These are phyloP conservation scores for Prunella himalayana DNA, from an alignment of 2,113 vertebrate species.

Conservation along the genomic window DNA sequence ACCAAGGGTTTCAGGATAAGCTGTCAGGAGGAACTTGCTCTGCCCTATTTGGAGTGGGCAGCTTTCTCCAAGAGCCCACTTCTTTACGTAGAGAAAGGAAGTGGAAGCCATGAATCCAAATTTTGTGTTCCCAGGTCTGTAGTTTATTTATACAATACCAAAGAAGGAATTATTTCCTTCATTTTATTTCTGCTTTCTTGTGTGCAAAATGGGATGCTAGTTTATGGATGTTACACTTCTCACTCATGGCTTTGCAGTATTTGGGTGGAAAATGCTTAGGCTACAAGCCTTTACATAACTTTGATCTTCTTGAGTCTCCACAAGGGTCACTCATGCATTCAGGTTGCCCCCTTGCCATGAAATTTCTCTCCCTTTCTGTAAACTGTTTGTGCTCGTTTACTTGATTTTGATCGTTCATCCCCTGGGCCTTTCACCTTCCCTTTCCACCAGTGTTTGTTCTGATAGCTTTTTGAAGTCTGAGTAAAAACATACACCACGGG, in stretches of 20 bases:
- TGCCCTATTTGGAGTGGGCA: not conserved
- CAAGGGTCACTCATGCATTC: not conserved
- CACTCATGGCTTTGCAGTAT: not conserved
- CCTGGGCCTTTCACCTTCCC: slow-evolving; percentile 46
- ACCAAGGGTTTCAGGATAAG: not conserved
- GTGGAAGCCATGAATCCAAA: not conserved
- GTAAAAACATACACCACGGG: not conserved
- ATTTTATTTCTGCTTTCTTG: not conserved
- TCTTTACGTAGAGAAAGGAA: fast-evolving
- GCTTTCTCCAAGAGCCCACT: not conserved
- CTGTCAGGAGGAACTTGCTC: fast-evolving
- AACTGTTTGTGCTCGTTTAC: not conserved
- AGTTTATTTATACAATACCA: not conserved
- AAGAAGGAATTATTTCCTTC: not conserved
- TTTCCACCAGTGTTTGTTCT: slow-evolving; percentile 16
- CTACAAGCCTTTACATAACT: not conserved
- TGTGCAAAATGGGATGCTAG: not conserved
- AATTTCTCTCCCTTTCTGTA: not conserved
- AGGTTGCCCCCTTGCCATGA: not conserved
- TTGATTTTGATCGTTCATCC: not conserved
- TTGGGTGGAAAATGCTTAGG: not conserved
- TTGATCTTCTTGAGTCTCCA: not conserved
- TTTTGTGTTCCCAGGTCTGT: not conserved
- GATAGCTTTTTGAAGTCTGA: slow-evolving; percentile 36
- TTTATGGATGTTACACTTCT: not conserved